phyloP scores from a whole-genome alignment of 2,888 invertebrate genomes.

The Eupithecia abbreviata region DNA sequence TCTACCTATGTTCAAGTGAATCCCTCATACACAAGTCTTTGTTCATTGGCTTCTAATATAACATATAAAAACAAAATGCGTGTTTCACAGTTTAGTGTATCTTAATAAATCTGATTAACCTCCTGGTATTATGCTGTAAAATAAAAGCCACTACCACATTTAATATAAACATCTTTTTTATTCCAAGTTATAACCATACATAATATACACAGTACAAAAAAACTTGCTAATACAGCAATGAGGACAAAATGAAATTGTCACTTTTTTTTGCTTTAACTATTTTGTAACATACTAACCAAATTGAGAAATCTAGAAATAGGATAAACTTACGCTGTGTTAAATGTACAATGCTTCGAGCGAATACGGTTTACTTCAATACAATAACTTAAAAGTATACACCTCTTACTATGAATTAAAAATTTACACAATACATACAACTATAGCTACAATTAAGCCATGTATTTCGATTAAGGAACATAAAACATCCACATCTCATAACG shows the following conservation, averaged over 20 bases:
- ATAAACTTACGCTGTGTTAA: constrained; percentile 81
- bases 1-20: too few species aligned
- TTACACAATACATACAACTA: constrained; percentile 83
- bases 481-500: constrained; percentile 80
- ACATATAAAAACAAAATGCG: neutral
- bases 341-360: constrained; percentile 84
- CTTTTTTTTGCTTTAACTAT: constrained; percentile 71
- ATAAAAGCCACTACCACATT: constrained; percentile 60
- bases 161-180: constrained; percentile 84
- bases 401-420: constrained; percentile 82
- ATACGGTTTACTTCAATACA: constrained; percentile 79
- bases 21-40: neutral
- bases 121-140: constrained; percentile 9
- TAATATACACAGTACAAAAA: constrained; percentile 93
- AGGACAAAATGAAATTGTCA: constrained; percentile 82
- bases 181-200: constrained; percentile 90
- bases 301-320: constrained; percentile 82
- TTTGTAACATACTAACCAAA: constrained; percentile 79
- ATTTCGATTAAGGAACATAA: constrained; percentile 84
- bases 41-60: neutral
- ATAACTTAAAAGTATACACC: constrained; percentile 83
- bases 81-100: neutral
- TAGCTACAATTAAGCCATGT: constrained; percentile 82
- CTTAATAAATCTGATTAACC: neutral
- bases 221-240: constrained; percentile 84